Percentiles rank a stretch among this genome's conserved stretches.
phyloP scores from a whole-genome alignment of 2,888 invertebrate species.

The Stegana nigrithorax region DNA sequence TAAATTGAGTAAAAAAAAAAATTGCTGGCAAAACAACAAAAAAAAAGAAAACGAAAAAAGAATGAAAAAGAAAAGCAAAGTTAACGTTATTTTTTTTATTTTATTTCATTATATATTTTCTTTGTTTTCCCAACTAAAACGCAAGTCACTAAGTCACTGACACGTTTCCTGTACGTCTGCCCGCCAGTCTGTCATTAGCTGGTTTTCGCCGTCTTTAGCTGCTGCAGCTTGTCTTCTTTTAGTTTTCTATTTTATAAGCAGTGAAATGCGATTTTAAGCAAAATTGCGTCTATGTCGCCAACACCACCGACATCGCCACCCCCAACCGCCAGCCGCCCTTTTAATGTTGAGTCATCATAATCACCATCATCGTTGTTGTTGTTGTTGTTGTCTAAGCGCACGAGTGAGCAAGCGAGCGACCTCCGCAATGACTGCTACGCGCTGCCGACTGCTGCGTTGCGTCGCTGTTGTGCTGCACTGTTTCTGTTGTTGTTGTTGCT shows the following conservation, averaged over 20 bases:
- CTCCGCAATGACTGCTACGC: not conserved
- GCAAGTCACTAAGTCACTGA: slow-evolving; percentile 49
- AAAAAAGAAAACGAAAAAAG: not conserved
- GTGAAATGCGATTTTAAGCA: slow-evolving; percentile 16
- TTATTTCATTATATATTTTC: not conserved
- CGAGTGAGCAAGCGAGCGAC: not conserved
- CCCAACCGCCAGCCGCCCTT: not conserved
- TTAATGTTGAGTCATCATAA: slow-evolving; percentile 8
- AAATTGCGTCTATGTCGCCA: not conserved
- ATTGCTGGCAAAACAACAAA: not conserved
- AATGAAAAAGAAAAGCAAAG: not conserved
- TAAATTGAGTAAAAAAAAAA: not conserved
- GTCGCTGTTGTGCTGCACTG: slow-evolving; percentile 16
- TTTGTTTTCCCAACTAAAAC: slow-evolving; percentile 32
- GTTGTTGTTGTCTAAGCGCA: too few relatives aligned
- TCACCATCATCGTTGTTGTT: too few relatives aligned
- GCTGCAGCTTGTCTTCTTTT: not conserved
- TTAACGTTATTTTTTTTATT: not conserved
- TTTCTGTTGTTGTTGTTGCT: slow-evolving; percentile 30
- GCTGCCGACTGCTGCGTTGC: slow-evolving; percentile 37
- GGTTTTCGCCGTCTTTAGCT: not conserved
- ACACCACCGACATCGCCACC: not conserved
- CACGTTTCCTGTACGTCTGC: slow-evolving; percentile 49
- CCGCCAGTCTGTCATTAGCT: slow-evolving; percentile 25
- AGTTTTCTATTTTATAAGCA: slow-evolving; percentile 15